A percentile compares a stretch with the other conserved stretches of the same genome.
Conservation (phyloP, 2,888 invertebrate genomes). For the Neoaliturus tenellus region DNA sequence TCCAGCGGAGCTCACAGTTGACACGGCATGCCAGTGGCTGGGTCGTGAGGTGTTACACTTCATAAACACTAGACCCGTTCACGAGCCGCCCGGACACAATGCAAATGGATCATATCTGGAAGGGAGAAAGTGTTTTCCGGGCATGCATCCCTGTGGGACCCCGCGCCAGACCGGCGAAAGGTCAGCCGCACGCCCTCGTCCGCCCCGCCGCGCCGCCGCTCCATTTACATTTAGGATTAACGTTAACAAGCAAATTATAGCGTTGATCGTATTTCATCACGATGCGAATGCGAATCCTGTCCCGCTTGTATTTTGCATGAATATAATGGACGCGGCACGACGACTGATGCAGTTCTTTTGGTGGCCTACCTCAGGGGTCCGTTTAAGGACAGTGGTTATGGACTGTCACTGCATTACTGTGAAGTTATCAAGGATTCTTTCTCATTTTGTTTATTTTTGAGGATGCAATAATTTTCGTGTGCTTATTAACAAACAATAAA, state of each 20-base stretch:
- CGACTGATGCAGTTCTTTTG: background rate
- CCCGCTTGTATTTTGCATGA: constrained; percentile 30
- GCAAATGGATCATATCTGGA: constrained; percentile 50
- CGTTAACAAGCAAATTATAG: constrained; percentile 51
- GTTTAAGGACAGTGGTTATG: background rate
- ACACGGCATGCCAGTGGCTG: too few species aligned
- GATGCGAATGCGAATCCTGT: constrained; percentile 10
- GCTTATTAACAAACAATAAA: too few species aligned
- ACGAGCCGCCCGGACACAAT: constrained; percentile 44
- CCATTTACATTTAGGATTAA: constrained; percentile 26
- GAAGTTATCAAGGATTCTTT: too few species aligned
- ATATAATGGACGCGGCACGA: constrained; percentile 12
- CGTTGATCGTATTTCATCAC: constrained; percentile 30
- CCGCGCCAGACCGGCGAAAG: background rate
- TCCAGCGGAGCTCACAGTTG: too few species aligned
- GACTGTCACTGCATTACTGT: too few species aligned
- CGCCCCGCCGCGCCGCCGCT: background rate
- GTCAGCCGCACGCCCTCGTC: background rate
- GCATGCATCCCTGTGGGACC: constrained; percentile 15
- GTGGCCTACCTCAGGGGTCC: background rate
- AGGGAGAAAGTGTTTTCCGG: constrained; percentile 50
- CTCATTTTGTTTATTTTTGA: too few species aligned
- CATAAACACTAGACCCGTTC: constrained; percentile 25
- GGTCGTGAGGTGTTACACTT: constrained; percentile 50
- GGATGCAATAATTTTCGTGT: too few species aligned